Percentiles rank a stretch among this genome's conserved stretches.
These are phyloP conservation scores for Oryzias dopingdopingensis DNA, from an alignment of 2,797 vertebrate genomes.

Conservation along the genomic window DNA sequence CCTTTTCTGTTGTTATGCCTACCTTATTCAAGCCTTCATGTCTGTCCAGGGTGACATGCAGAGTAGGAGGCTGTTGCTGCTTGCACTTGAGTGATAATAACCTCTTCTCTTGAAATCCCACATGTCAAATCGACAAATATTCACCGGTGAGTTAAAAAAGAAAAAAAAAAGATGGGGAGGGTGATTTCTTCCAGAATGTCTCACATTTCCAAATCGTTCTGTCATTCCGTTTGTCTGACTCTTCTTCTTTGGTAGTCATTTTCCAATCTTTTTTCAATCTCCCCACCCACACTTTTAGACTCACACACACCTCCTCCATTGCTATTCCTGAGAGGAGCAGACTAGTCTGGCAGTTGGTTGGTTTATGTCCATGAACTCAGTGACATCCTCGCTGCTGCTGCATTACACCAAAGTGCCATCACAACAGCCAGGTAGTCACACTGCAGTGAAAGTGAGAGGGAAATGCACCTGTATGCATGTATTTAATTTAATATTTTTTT, in stretches of 20 bases:
- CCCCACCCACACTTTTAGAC: slow-evolving; percentile 28
- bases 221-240: slow-evolving; percentile 31
- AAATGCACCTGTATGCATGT: slow-evolving; percentile 4
- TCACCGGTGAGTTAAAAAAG: slow-evolving; percentile 15
- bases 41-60: slow-evolving; percentile 11
- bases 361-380: slow-evolving; percentile 73
- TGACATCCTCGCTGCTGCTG: slow-evolving; percentile 60
- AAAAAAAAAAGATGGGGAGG: too few species aligned
- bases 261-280: slow-evolving; percentile 38
- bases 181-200: too few species aligned
- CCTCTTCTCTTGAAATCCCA: slow-evolving; percentile 46
- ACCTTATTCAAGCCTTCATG: slow-evolving; percentile 21
- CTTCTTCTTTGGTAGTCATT: slow-evolving; percentile 29
- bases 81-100: slow-evolving; percentile 22
- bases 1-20: slow-evolving; percentile 6
- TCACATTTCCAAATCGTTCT: slow-evolving; percentile 6
- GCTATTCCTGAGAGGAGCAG: slow-evolving; percentile 70
- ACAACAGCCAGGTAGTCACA: slow-evolving; percentile 49
- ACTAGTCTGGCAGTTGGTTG: slow-evolving; percentile 66
- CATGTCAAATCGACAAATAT: slow-evolving; percentile 42
- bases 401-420: slow-evolving; percentile 61
- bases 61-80: slow-evolving; percentile 7
- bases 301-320: slow-evolving; percentile 53
- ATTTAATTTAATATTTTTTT: too few species aligned
- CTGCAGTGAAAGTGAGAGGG: slow-evolving; percentile 29